phyloP scores from a whole-genome alignment of 2,113 vertebrate genomes.

The Cyrtonyx montezumae region DNA sequence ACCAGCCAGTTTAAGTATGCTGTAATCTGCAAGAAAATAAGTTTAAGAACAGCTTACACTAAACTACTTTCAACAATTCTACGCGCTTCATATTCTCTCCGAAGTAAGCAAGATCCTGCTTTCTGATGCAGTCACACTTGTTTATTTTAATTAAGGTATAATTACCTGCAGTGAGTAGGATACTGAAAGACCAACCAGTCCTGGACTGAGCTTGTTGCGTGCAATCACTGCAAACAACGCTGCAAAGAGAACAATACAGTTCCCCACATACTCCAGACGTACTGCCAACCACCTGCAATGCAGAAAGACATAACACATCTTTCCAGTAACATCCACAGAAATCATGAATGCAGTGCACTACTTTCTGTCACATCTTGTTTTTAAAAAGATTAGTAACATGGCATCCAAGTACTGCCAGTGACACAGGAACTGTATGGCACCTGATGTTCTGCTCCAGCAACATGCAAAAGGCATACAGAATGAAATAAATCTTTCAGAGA shows the following conservation, averaged over 20 bases:
- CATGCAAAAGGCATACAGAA: background rate
- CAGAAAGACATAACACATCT: background rate
- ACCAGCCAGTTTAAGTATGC: conserved; percentile 94
- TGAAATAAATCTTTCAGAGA: background rate
- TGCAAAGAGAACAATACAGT: conserved; percentile 90
- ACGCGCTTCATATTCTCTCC: background rate
- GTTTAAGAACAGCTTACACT: background rate
- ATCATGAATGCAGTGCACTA: background rate
- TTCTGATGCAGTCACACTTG: background rate
- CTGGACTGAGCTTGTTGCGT: conserved; percentile 86
- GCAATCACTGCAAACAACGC: conserved; percentile 89
- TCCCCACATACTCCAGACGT: conserved; percentile 93
- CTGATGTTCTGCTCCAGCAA: background rate
- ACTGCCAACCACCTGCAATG: conserved; percentile 90
- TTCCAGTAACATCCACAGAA: background rate
- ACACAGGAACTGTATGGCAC: background rate
- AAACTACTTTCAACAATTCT: background rate
- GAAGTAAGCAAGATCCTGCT: background rate
- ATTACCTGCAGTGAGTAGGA: conserved; percentile 95
- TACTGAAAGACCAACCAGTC: conserved; percentile 91
- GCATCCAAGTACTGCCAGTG: background rate
- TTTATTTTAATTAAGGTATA: background rate
- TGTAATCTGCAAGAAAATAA: conserved; percentile 82
- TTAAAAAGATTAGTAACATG: background rate
- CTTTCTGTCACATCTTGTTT: background rate